Base-by-base conservation (phyloP, 2,888 invertebrate genomes). In the Callinectes sapidus region DNA sequence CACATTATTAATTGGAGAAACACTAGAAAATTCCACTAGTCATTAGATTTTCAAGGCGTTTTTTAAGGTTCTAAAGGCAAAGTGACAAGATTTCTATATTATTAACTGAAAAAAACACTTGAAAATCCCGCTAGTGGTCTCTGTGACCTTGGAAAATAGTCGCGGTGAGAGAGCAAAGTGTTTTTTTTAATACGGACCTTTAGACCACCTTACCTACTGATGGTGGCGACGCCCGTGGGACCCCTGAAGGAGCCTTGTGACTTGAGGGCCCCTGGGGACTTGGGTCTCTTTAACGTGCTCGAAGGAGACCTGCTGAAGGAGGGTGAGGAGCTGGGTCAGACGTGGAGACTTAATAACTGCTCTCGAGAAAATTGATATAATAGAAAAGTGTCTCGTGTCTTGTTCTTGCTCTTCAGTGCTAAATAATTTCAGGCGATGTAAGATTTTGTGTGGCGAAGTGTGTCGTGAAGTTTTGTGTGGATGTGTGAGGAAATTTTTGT, bases 201-300 rank as follows among this genome's bases (percentile, higher is more conserved):
- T n/a, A 35, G 54, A 42, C 35, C 18, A n/a, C 54, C 91, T 87
- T 48, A 89, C 89, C 92, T 90, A 86, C 92, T 89, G 42, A 92
- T 92, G 23, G 92, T 92, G 61, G 92, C 92, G 61, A 89, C 92
- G 23, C 92, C 92, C 14, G 85, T 85, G 54, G 89, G 42, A 23
- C 55, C n/a, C 66, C 89, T 89, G 92, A 92, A 92, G 28, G 92
- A 92, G 23, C 92, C 92, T 61, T 92, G 92, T 14, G 89, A 86
- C 85, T 89, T 92, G 42, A 92, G 81, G 8, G 39, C 28, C 32
- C 92, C 92, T 39, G 92, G 92, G 3, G 92, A 92, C 86, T 89
- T 92, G 42, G 86, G 89, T n/a, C 92, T 92, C 92, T 92, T 92
- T 35, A 92, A 61, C 6, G 92, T 92, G 61, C 86, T 86, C 39